A percentile compares a stretch with the other conserved stretches of the same genome.
These are phyloP conservation scores for Cyphomyrmex costatus DNA, from an alignment of 1,140 invertebrate species.

Conservation along the genomic window DNA sequence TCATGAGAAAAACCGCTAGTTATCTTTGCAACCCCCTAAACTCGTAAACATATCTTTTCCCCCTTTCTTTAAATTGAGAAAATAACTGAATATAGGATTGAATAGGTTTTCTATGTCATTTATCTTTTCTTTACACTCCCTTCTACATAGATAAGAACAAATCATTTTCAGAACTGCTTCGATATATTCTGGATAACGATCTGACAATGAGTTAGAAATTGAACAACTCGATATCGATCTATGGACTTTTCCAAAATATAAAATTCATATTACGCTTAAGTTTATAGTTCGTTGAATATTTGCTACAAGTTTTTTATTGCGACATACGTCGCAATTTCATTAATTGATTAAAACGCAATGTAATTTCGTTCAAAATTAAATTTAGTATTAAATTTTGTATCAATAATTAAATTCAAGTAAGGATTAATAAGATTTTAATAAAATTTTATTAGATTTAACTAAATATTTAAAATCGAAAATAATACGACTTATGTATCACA, in stretches of 20 bases:
- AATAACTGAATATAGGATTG: constrained; percentile 41
- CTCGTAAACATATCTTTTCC: not conserved
- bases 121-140: not conserved
- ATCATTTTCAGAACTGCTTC: not conserved
- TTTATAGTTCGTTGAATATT: not conserved
- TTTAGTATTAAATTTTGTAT: not conserved
- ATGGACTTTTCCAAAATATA: not conserved
- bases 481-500: not conserved
- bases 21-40: not conserved
- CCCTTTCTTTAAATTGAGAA: not conserved
- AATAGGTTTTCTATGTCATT: constrained; percentile 36
- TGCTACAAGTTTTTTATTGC: not conserved
- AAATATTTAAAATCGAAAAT: too few species aligned
- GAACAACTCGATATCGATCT: not conserved
- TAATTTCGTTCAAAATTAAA: not conserved
- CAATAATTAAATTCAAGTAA: not conserved
- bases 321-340: not conserved
- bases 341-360: not conserved
- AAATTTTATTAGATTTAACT: too few species aligned
- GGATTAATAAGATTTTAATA: not conserved
- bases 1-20: not conserved
- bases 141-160: constrained; percentile 8
- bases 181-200: not conserved
- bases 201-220: not conserved
- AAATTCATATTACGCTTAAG: not conserved